Conservation (phyloP, 2,797 vertebrate genomes). For the Pseudocheirus occidentalis region DNA sequence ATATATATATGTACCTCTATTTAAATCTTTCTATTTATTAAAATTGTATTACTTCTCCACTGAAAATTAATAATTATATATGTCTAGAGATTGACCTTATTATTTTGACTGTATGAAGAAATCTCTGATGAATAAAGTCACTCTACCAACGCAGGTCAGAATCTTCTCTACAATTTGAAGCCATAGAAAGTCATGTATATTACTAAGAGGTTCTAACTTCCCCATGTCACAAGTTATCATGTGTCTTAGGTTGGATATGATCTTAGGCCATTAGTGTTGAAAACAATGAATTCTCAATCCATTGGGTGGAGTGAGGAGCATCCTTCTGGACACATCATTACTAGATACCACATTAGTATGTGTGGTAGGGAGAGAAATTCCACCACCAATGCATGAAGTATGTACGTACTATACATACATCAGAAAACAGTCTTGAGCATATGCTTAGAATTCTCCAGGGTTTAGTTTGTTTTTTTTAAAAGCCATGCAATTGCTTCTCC, state of each 20-base stretch:
- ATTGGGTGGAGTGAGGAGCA: neutral
- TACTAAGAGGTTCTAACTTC: neutral
- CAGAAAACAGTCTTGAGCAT: too few species aligned
- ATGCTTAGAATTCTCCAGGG: too few species aligned
- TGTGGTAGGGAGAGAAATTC: too few species aligned
- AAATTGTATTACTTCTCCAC: neutral
- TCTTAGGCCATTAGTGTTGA: neutral
- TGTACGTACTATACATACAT: too few species aligned
- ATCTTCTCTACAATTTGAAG: neutral
- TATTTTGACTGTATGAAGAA: neutral
- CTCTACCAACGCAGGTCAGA: neutral
- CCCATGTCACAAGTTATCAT: too few species aligned
- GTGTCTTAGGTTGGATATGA: too few species aligned
- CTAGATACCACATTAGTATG: neutral
- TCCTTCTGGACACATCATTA: neutral
- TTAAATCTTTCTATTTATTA: neutral
- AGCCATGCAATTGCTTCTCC: too few species aligned
- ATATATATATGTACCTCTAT: neutral
- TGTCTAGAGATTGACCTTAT: neutral
- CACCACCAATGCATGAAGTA: too few species aligned
- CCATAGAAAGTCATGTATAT: neutral
- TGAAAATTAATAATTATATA: neutral
- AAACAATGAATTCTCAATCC: neutral
- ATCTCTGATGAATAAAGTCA: neutral
- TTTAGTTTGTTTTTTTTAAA: too few species aligned